Evolutionary conservation across 2,797 vertebrate species (phyloP), one percentile per base, ranked within the genome.

Genomic region (Epinephelus malabaricus): DNA sequence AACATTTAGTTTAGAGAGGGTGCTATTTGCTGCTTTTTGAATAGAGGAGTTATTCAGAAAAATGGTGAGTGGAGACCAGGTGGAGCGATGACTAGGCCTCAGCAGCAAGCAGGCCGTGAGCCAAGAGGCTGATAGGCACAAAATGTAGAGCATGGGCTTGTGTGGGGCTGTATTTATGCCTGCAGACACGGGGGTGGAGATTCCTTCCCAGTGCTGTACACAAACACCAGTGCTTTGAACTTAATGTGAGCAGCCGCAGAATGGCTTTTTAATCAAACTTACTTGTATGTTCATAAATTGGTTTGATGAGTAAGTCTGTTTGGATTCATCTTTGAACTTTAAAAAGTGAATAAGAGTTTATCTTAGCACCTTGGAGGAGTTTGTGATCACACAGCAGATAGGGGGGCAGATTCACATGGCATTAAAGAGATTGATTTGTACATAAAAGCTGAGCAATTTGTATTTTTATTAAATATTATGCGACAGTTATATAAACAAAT

Each of bases 21-120:
- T 67, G 76, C 61, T 67, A 85, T 86, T 89, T 79, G 59, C 76
- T 68, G 76, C 72, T 56, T 85, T 83, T 88, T 86, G 62, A 87
- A 85, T 59, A 63, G 79, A 73, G 50, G 49, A 84, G 64, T 76
- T 79, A 71, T 90, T 88, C 60, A 85, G 71, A 60, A 84, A 75
- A 67, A 78, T 74, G 70, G 68, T 55, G 84, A 90, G 84, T 69
- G 77, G 73, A 85, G 77, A 85, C 79, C 83, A 90, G 90, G 88
- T 90, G 76, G 89, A 85, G 75, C 51, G 45, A 79, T 74, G 80
- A 87, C 76, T 40, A 38, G 78, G 72, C 50, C 73, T 76, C 69
- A 83, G 76, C 67, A 77, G 78, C 23, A 9, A 83, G 73, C 75
- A 67, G 90, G 84, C 81, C 47, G 45, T 53, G 27, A 85, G 86